Conservation (phyloP, 2,113 vertebrate genomes). For the Pomatorhinus ruficollis region DNA sequence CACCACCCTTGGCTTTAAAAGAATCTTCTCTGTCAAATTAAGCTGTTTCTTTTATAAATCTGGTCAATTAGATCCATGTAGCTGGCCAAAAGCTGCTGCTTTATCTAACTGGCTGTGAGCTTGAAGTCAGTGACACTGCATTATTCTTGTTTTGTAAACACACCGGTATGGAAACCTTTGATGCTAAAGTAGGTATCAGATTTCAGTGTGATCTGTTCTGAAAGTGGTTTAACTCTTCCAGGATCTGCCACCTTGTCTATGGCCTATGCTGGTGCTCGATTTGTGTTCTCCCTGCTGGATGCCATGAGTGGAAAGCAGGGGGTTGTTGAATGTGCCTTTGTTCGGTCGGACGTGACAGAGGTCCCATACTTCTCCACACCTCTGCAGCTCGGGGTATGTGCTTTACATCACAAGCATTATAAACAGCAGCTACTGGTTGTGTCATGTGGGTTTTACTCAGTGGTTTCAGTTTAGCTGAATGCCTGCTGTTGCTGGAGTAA, state of each 20-base stretch:
- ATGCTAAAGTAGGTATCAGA: background rate
- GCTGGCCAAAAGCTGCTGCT: background rate
- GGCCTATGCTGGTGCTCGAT: conserved; percentile 95
- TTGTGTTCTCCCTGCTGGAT: conserved; percentile 93
- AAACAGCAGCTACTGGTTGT: background rate
- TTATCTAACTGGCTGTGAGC: background rate
- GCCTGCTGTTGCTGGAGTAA: background rate
- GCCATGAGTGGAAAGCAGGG: conserved; percentile 96
- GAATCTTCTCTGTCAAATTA: background rate
- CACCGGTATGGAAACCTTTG: background rate
- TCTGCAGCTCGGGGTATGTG: conserved; percentile 86
- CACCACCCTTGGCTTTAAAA: background rate
- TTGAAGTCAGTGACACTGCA: background rate
- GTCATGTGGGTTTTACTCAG: background rate
- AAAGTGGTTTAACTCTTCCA: conserved; percentile 35
- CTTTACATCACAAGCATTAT: rapidly evolving
- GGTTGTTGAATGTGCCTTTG: conserved; percentile 90
- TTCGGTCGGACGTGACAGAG: conserved; percentile 90
- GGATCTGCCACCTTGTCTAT: conserved; percentile 97
- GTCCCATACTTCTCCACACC: conserved; percentile 96
- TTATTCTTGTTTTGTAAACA: background rate
- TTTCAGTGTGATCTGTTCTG: background rate
- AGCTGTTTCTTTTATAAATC: background rate
- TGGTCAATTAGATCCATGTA: background rate
- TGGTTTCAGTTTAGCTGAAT: background rate